Evolutionary conservation across 2,888 invertebrate genomes (phyloP), one percentile per base, ranked within the genome.

Genomic region (Orthosia gracilis): DNA sequence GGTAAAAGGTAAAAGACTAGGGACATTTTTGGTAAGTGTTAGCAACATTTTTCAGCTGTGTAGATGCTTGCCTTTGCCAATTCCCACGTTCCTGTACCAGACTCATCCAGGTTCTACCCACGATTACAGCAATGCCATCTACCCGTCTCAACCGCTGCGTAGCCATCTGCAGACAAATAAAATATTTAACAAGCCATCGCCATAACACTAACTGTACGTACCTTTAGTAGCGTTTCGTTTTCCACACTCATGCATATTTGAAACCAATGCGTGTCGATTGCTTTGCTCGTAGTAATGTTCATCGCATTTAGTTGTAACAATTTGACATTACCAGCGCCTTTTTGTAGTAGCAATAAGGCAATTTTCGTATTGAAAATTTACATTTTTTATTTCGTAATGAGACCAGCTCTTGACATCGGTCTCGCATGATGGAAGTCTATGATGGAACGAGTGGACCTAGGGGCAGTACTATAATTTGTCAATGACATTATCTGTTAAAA

Each of bases 201-300:
- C 58, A 15, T 78, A 58, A 63, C 31, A 57, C 12, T 68, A 49
- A 77, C 67, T 17, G 47, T 31, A 4, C 0, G 5, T 23, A 23
- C 5, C 54, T 45, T 64, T 26, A 57, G 23, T 45, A 58, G 17
- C 17, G 31, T 77, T 40, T 59, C 31, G 57, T 63, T 78, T 69
- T 63, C 71, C 76, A 52, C 55, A 58, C 47, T 63, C 78, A 71
- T 76, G 47, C 78, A 71, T 76, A 71, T 78, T 78, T 76, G 47
- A 76, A 63, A 40, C n/a, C 21, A 50, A 71, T 76, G 63, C 58
- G 78, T 78, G 72, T 58, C n/a, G 45, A 71, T 70, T 40, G 23
- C 3, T 47, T 17, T 23, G 62, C 49, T 17, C 17, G 62, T 18
- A 23, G 62, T 49, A 26, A 4, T 18, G 12, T 2, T 17, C 12